phyloP scores from a whole-genome alignment of 2,888 invertebrate species.

The Sepioteuthis lessoniana region DNA sequence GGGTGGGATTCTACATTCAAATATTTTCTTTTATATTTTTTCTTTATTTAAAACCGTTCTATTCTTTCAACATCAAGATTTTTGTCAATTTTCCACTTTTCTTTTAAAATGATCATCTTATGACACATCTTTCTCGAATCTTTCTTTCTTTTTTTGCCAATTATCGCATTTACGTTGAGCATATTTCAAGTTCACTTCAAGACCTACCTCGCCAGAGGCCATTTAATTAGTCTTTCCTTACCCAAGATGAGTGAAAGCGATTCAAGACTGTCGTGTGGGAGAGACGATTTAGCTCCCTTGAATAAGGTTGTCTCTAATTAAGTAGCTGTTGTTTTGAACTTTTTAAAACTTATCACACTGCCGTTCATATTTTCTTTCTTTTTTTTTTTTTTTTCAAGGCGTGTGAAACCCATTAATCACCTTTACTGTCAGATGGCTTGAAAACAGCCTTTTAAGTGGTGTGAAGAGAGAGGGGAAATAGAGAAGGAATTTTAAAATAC shows the following conservation, averaged over 20 bases:
- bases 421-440: background rate
- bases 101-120: background rate
- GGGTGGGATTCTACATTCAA: no score
- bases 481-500: background rate
- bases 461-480: background rate
- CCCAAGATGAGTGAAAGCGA: background rate
- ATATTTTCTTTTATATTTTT: no score
- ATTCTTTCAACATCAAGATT: background rate
- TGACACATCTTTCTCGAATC: background rate
- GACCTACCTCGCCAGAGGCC: background rate
- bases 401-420: background rate
- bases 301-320: background rate
- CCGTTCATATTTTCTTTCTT: background rate
- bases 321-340: background rate
- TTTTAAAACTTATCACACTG: background rate
- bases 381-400: background rate
- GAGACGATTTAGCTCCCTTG: background rate
- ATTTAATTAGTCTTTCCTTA: background rate
- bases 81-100: background rate
- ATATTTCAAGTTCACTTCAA: conserved; percentile 20
- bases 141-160: background rate
- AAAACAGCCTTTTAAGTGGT: background rate
- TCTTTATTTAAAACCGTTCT: no score
- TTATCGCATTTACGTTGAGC: background rate
- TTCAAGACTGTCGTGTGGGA: background rate